Percentiles rank a stretch among this genome's conserved stretches.
phyloP scores from a whole-genome alignment of 2,797 vertebrate genomes.

The Rousettus madagascariensis region DNA sequence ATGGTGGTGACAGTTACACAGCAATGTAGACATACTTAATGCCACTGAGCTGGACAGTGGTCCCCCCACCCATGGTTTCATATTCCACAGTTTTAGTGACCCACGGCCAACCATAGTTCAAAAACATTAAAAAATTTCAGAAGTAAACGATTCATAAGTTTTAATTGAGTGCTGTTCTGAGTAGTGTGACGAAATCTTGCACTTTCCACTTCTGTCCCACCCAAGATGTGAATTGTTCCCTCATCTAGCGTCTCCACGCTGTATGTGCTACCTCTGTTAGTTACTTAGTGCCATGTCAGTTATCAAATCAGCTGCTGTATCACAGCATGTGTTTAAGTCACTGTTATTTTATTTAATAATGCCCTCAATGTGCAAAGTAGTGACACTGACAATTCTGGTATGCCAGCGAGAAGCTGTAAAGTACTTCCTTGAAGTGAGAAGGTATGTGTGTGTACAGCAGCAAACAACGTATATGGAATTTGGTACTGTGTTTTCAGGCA shows the following conservation, averaged over 20 bases:
- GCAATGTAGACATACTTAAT: not conserved
- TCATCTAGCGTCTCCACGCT: accelerated
- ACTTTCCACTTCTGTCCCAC: not conserved
- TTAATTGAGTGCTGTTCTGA: not conserved
- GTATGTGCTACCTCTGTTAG: not conserved
- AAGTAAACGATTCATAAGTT: not conserved
- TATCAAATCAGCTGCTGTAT: not conserved
- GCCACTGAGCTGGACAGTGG: not conserved
- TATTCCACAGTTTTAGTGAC: not conserved
- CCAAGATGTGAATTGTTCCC: not conserved
- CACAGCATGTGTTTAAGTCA: not conserved
- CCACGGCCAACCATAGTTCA: not conserved
- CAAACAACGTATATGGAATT: not conserved
- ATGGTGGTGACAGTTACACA: accelerated
- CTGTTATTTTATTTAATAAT: not conserved
- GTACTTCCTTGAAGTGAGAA: not conserved
- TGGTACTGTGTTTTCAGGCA: not conserved
- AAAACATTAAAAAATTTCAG: not conserved
- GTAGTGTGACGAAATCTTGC: not conserved
- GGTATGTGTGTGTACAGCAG: too few species aligned
- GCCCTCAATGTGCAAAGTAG: not conserved
- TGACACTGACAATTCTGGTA: not conserved
- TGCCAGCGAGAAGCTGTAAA: not conserved
- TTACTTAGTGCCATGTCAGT: not conserved
- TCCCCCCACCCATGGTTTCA: not conserved